Base-by-base conservation (phyloP, 2,888 invertebrate species). In the Venustoraphidia nigricollis region DNA sequence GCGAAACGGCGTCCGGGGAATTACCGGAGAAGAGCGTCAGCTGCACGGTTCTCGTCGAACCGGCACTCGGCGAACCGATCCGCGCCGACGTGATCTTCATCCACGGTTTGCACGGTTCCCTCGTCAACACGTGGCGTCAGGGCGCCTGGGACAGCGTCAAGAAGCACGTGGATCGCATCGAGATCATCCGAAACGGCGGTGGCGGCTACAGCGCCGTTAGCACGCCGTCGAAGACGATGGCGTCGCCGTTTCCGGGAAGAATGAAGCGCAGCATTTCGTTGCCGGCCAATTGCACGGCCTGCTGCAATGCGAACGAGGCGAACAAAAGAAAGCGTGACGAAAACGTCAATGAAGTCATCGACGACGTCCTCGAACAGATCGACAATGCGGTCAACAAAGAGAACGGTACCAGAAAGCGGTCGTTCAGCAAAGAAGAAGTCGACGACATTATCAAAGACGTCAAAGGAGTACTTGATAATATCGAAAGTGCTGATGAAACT, bases 51-150 rank as follows among this genome's bases (percentile, higher is more conserved):
- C 54, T 69, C 10, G 57, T 57, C 45, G 58, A 63, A 52, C 68
- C 68, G 13, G 47, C 51, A 11, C 41, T 44, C n/a, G 51, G 51
- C 11, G 51, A 50, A 14, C 10, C n/a, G 9, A 38, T 42, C 13
- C 51, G 51, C 6, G 75, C 75, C 2, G 91, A 92, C 60, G 76
- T 91, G 17, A 76, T 92, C 14, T 87, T 92, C 59, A 77, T 91
- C 1, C 91, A 92, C 59, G 91, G 88, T 4, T 66, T 87, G 1
- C 79, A 82, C 58, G 87, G 84, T 1, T 88, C 88, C 0, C 70
- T 84, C 35, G 76, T 79, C 14, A 83, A 83, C 58, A 90, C 90
- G 0, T 91, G 90, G 90, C 73, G 84, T 42, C 88, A 89, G 61
- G 83, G 83, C 0, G 70, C 77, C 34, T 83, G 83, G 83, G 69